phyloP scores from a whole-genome alignment of 30 jellyfish, hydroid and myxozoan genomes.

The Pelagia noctiluca region DNA sequence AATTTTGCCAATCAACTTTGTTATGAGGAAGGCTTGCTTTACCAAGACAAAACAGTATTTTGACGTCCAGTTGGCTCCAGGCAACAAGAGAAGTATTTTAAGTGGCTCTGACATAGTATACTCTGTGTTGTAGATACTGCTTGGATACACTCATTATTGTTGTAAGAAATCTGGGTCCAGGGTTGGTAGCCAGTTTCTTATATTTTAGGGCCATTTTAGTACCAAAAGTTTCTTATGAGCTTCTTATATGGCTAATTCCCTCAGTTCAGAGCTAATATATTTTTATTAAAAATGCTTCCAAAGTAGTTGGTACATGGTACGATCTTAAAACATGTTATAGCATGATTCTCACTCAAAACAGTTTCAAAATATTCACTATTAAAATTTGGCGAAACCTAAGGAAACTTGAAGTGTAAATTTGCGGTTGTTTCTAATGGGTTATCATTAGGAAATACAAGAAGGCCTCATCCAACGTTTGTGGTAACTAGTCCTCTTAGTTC shows the following conservation, averaged over 20 bases:
- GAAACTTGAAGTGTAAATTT: too few relatives aligned
- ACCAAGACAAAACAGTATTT: slow-evolving; percentile 24
- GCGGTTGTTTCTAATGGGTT: too few relatives aligned
- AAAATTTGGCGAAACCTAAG: too few relatives aligned
- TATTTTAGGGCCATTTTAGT: not conserved
- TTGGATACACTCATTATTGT: not conserved
- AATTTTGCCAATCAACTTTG: slow-evolving; percentile 6
- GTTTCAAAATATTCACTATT: too few relatives aligned
- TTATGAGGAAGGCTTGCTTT: slow-evolving; percentile 28
- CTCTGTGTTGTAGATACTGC: slow-evolving; percentile 23
- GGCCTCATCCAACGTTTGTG: too few relatives aligned
- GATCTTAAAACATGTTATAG: too few relatives aligned
- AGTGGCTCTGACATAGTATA: slow-evolving; percentile 17
- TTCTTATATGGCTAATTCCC: too few relatives aligned
- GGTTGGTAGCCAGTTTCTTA: not conserved
- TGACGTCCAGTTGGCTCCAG: slow-evolving; percentile 10
- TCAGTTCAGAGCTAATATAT: not conserved
- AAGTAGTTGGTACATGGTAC: not conserved
- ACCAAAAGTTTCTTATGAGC: slow-evolving; percentile 7
- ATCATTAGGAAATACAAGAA: too few relatives aligned
- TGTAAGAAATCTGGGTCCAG: slow-evolving; percentile 15
- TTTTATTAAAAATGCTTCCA: not conserved
- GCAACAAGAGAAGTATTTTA: slow-evolving; percentile 2
- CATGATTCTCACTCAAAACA: too few relatives aligned
- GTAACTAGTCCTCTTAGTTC: too few relatives aligned